Conservation (phyloP, 2,113 vertebrate species). For the Amblyornis subalaris region DNA sequence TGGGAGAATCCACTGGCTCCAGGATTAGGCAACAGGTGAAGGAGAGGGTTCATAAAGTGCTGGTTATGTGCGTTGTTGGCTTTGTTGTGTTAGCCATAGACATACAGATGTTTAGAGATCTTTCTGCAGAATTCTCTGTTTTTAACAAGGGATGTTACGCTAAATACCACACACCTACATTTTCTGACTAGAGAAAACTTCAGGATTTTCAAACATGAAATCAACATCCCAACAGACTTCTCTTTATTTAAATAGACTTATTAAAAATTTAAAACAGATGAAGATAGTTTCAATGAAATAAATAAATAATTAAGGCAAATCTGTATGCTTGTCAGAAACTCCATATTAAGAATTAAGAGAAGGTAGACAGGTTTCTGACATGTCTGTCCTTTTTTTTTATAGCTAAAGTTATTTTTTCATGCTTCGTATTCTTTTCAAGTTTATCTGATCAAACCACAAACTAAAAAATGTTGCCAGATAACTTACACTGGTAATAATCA, state of each 20-base stretch:
- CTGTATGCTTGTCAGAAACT: conserved; percentile 75
- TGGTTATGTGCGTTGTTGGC: background rate
- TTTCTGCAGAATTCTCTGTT: background rate
- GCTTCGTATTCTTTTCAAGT: conserved; percentile 74
- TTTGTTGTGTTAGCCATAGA: background rate
- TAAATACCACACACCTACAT: background rate
- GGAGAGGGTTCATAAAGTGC: background rate
- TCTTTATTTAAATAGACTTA: conserved; percentile 79
- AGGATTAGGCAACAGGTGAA: background rate
- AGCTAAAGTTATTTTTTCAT: conserved; percentile 64
- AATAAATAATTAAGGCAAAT: conserved; percentile 83
- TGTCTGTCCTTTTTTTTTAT: conserved; percentile 65
- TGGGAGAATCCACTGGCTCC: background rate
- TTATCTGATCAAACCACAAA: conserved; percentile 73
- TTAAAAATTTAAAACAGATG: conserved; percentile 80
- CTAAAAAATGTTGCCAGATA: conserved; percentile 66
- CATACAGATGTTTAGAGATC: background rate
- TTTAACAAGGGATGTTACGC: background rate
- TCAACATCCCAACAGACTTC: conserved; percentile 70
- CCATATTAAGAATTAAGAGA: conserved; percentile 71
- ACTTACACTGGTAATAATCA: conserved; percentile 71
- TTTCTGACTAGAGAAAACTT: conserved; percentile 39
- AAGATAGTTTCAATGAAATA: conserved; percentile 75
- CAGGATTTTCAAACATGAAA: conserved; percentile 65
- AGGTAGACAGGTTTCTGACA: conserved; percentile 71